Base-by-base conservation (phyloP, 1,140 invertebrate species). In the Leptestheria dahalacensis region DNA sequence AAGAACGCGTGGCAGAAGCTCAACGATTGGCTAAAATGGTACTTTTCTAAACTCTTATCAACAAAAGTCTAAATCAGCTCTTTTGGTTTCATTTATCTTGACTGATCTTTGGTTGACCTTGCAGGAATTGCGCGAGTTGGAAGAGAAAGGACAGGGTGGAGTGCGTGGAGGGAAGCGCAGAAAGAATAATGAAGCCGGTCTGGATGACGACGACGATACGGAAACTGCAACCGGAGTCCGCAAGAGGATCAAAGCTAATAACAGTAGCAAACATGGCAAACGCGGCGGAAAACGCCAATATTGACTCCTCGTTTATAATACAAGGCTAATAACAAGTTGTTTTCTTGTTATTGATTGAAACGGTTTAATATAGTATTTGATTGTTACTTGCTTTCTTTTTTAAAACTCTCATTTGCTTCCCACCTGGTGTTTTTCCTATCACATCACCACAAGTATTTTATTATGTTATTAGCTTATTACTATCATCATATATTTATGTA, bases 1-100 rank as follows among this genome's bases (percentile, higher is more conserved):
- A 91, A 68, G 94, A 98, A 71, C 71, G 93, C 62, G 92, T 97
- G 1, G 79, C 83, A 0, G 93, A 98, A 72, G 91, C 94, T 1
- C 85, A 94, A 66, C 76, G 91, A 60, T 81, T 86, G 47, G 93
- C 92, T 0, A 94, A 91, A 75, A 82, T 88, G 77, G 88, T 90
- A 72, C 75, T 74, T 72, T 56, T 57, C 62, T 48, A 61, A 28
- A 58, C 21, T 64, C 3, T 47, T 3, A n/a, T 59, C 23, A 48
- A 28, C 41, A 21, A n/a, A 46, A 46, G 41, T 48, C 20, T 49
- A 11, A 47, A 60, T 26, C 52, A 20, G 50, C 29, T 57, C 47
- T 20, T 26, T 20, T 10, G 23, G 46, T 24, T 12, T 50, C 4
- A 49, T 2, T 46, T 29, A 46, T 12, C 18, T 54, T 57, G 11